Evolutionary conservation across 2,797 vertebrate species (phyloP), one percentile per base, ranked within the genome.

Genomic region (Rhinogobio ventralis): DNA sequence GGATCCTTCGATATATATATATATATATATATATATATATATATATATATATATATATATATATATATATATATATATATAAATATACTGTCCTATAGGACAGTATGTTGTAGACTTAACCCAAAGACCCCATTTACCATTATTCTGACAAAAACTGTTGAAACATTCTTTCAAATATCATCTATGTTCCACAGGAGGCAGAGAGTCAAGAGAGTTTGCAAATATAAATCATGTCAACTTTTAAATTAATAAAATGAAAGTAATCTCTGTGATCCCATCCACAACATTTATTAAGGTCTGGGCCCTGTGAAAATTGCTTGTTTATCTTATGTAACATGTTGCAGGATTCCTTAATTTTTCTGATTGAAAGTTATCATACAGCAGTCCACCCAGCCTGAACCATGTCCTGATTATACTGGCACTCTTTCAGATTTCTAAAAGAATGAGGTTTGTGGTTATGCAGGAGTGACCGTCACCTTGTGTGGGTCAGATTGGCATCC

Each of bases 361-460:
- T 60, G 74, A 25, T 60, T 60, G 11, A 25, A 60, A 60, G n/a
- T 64, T 62, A 62, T 62, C n/a, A 15, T 3, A 2, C 60, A 28
- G 60, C 7, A 25, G n/a, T 25, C 13, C 57, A 64, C 14, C 60
- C 60, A 30, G 13, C 25, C 25, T 64, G 25, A 64, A 28, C 25
- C 25, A 7, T 64, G 25, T 30, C 60, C 25, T 28, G 13, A 60
- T 77, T 77, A 60, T 25, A 45, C 55, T 77, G 75, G 4, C 55
- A 19, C 23, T 19, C 33, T 0, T 28, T 77, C 23, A 60, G 33
- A 42, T 53, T 53, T 33, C 2, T 14, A 33, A 74, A 74, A 23
- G 49, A 74, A n/a, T 75, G 33, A 77, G 55, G 53, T 77, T 60
- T 77, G n/a, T 77, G 55, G 75, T 45, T 42, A 45, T 39, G 55